These are phyloP conservation scores for Hirudo medicinalis DNA, from an alignment of 1,140 invertebrate genomes.

Conservation along the genomic window DNA sequence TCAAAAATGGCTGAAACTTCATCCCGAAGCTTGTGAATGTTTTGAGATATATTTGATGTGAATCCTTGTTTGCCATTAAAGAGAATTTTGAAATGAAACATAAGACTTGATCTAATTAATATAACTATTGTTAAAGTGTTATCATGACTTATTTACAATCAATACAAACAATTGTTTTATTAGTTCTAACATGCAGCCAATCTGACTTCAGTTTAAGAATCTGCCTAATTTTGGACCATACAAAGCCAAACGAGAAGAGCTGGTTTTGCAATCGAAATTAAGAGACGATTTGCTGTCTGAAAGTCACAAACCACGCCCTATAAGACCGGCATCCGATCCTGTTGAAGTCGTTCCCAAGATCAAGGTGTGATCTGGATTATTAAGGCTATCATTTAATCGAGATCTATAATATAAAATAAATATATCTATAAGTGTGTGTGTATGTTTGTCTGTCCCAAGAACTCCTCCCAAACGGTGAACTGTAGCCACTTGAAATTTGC, in stretches of 20 bases:
- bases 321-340: constrained; percentile 23
- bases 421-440: too few relatives aligned
- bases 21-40: too few relatives aligned
- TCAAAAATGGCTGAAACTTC: too few relatives aligned
- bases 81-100: too few relatives aligned
- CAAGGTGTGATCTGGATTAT: constrained; percentile 5
- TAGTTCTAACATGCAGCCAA: not conserved
- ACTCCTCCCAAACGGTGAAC: too few relatives aligned
- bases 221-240: constrained; percentile 78
- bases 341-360: constrained; percentile 15
- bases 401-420: too few relatives aligned
- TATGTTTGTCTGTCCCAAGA: too few relatives aligned
- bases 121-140: not conserved
- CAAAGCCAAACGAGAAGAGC: constrained; percentile 54
- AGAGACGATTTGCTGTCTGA: constrained; percentile 32
- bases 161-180: not conserved
- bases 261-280: constrained; percentile 50
- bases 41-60: too few relatives aligned
- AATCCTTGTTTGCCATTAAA: too few relatives aligned
- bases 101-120: too few relatives aligned
- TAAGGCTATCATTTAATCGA: not conserved
- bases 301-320: constrained; percentile 18
- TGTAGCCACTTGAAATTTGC: too few relatives aligned
- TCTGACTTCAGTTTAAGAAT: not conserved
- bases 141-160: not conserved